Evolutionary conservation across 2,888 invertebrate species (phyloP).

Genomic region (Hydriomena furcata): DNA sequence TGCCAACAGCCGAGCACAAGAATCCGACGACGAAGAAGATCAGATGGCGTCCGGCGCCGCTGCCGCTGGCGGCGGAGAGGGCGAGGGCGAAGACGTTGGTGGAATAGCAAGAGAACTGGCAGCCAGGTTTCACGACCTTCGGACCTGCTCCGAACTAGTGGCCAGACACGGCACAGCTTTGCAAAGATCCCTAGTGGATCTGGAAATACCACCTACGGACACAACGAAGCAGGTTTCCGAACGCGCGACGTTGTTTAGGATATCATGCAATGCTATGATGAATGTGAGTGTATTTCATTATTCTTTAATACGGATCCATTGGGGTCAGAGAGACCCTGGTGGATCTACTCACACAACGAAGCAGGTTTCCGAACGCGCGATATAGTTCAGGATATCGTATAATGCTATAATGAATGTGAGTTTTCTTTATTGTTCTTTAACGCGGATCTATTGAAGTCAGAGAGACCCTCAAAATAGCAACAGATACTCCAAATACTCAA

Average conservation of each 20-base stretch:
- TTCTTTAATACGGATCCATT: conserved; percentile 1
- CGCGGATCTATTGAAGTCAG: too few species aligned
- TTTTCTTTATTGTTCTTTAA: conserved; percentile 25
- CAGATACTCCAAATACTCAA: too few species aligned
- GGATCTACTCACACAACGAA: conserved; percentile 92
- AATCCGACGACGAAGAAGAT: conserved; percentile 90
- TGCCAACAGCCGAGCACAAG: conserved; percentile 84
- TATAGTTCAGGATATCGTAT: conserved; percentile 97
- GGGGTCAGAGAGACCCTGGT: too few species aligned
- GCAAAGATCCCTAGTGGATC: conserved; percentile 90
- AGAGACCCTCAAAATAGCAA: too few species aligned
- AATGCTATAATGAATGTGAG: conserved; percentile 97
- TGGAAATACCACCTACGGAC: conserved; percentile 88
- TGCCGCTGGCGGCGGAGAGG: conserved; percentile 78
- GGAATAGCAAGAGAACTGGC: conserved; percentile 89
- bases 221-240: conserved; percentile 96
- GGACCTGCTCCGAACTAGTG: conserved; percentile 96
- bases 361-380: conserved; percentile 95
- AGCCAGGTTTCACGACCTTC: conserved; percentile 91
- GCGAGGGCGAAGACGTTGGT: conserved; percentile 82
- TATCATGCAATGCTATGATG: conserved; percentile 98
- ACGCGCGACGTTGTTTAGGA: conserved; percentile 96
- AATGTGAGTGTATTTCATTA: conserved; percentile 86
- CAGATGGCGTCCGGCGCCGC: conserved; percentile 78
- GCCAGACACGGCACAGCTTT: conserved; percentile 93